Evolutionary conservation across 30 jellyfish, hydroid and myxozoan species (phyloP), one percentile per base, ranked within the genome.

Genomic region (Morbakka virulenta): DNA sequence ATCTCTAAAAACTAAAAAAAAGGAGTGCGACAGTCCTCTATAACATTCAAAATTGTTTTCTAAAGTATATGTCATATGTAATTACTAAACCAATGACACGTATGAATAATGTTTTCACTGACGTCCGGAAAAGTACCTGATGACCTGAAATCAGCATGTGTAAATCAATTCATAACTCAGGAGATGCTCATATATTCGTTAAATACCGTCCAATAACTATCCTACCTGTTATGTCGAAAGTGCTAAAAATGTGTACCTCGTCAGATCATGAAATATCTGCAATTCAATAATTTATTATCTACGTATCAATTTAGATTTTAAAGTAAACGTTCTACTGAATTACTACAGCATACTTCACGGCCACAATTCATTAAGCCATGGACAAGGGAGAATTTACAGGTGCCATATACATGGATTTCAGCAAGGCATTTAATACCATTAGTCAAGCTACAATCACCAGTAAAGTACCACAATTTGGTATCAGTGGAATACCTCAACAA

Each of bases 351-450:
- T 80, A 67, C 64, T 67, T 80, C 78, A 21, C 66, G 17, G 91
- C 67, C 41, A 73, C 51, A 36, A 80, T 80, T 9, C 87, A 85
- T 48, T 72, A 50, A 14, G 32, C 52, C 25, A 65, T 79, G 80
- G 86, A 79, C 62, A 17, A 66, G 27, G 87, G 87, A 14, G 28
- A 75, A 20, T 6, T 3, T 9, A 74, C 86, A 25, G 86, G 86
- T 31, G 72, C 87, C 26, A 71, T 79, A 25, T 79, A 32, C 28
- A 48, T 32, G 11, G 90, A 79, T 50, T 77, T 64, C 6, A 79
- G 90, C 35, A 79, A 79, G 41, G 90, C 90, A 11, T 79, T 79
- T 66, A 85, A 64, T 50, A 25, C 90, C 64, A 41, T 79, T 32
- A 33, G 77, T 22, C 85, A 78, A 49, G 33, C 74, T 17, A 24